Evolutionary conservation across 1,140 invertebrate genomes (phyloP), one percentile per base, ranked within the genome.

Genomic region (Maconellicoccus hirsutus): DNA sequence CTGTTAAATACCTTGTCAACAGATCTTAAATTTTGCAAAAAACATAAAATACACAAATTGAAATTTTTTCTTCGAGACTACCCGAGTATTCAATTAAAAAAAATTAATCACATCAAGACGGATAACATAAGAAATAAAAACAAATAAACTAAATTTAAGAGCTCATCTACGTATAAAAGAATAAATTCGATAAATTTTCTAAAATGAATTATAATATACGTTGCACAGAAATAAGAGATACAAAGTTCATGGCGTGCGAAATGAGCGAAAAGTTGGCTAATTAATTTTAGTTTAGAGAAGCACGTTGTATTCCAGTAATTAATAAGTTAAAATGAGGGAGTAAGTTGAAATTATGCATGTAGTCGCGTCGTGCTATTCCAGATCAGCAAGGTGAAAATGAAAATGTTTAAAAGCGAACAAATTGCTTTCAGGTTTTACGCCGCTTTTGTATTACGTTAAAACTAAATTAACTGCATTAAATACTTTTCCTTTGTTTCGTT

Each of bases 261-360:
- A 52, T 52, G 10, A 52, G 42, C 42, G 42, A 52, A 52, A 52
- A 52, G 42, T 52, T 52, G 16, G 42, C 42, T 52, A 52, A 52
- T 52, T 52, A 52, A 52, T 52, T 52, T 52, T 52, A 52, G 42
- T 52, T 52, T 52, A 52, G 42, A 19, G n/a, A 16, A 52, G 42
- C n/a, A 52, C 42, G 6, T 52, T 52, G 42, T 52, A 52, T 52
- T 52, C 42, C n/a, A 19, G 42, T 52, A 52, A 52, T 52, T 52
- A 52, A 52, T 52, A 52, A 52, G 42, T 52, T 52, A 52, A 52
- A 52, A 52, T 52, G 42, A 52, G 42, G n/a, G n/a, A 52, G 42
- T 52, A 52, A 52, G 12, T 52, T 52, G 42, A 52, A 52, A 52
- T 52, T 52, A 52, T 52, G 42, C 42, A 52, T 19, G 42, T 52